Evolutionary conservation across 2,888 invertebrate genomes (phyloP), one percentile per base, ranked within the genome.

Genomic region (Chaitophorus viminalis): DNA sequence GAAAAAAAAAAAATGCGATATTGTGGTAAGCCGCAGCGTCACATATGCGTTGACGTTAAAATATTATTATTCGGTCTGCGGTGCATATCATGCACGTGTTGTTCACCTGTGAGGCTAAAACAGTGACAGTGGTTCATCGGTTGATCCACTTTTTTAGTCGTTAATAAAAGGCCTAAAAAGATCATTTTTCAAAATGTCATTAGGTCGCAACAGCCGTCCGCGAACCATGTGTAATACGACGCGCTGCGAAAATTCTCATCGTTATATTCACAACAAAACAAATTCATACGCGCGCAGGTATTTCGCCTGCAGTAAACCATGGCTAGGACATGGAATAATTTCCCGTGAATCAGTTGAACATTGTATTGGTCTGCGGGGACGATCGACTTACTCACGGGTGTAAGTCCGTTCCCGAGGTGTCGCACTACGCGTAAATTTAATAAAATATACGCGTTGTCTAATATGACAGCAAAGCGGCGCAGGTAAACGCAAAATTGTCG

Each of bases 41-140:
- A n/a, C n/a, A n/a, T n/a, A n/a, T n/a, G n/a, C n/a, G n/a, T n/a
- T 52, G 84, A 84, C 84, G 76, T 84, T 84, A 84, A 84, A 76
- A 84, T 46, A 76, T 84, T 65, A 68, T 84, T 46, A 6, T 6
- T 84, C 83, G 65, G 65, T 84, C 76, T 76, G 75, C 3, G 74
- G 72, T 74, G 21, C 29, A 74, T 31, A 46, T n/a, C 54, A 70
- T 46, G 52, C 60, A 9, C 9, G 9, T 39, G 8, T 36, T 21
- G n/a, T 31, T 33, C 1, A 14, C 29, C 29, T 29, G 36, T 39
- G 29, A n/a, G 46, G 76, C 54, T 31, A 29, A 46, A 84, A 84
- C 46, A 31, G 75, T 25, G 65, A 65, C 65, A 46, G 83, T 75
- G 75, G 83, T n/a, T 83, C 83, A 65, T 29, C 17, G 39, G 75